A percentile compares a stretch with the other conserved stretches of the same genome.
Conservation (phyloP, 2,888 invertebrate genomes). For the Amblyteles armatorius region DNA sequence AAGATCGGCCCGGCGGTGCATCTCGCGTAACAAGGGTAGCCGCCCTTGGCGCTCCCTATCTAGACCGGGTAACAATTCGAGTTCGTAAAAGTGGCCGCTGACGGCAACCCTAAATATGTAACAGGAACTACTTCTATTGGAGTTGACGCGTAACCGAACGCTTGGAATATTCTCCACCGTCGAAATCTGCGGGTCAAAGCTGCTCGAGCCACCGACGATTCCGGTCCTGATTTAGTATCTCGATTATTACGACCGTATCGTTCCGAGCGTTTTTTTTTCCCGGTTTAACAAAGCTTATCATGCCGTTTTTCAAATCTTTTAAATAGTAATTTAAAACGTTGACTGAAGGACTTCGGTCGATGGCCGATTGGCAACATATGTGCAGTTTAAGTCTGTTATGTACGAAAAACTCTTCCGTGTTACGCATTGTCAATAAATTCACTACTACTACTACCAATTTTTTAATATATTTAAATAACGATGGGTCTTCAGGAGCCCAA, state of each 20-base stretch:
- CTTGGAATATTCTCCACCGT: constrained; percentile 22
- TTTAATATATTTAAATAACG: no score
- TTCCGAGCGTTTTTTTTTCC: constrained; percentile 4
- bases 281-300: not conserved
- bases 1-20: constrained; percentile 42
- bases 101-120: constrained; percentile 39
- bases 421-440: no score
- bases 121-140: constrained; percentile 4
- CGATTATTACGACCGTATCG: not conserved
- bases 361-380: no score
- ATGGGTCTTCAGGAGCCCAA: no score
- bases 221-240: constrained; percentile 28
- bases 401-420: no score
- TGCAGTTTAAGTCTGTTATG: no score
- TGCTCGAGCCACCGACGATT: constrained; percentile 34
- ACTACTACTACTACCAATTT: no score
- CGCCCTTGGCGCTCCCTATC: constrained; percentile 17
- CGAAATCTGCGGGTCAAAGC: constrained; percentile 27
- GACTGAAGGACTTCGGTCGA: no score
- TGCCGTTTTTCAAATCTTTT: no score
- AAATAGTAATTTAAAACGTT: no score
- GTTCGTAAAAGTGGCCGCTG: constrained; percentile 40
- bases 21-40: constrained; percentile 67
- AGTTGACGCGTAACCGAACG: constrained; percentile 6
- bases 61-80: constrained; percentile 46